A percentile compares a stretch with the other conserved stretches of the same genome.
phyloP scores from a whole-genome alignment of 64 coral and sea anemone species.

The Orbicella faveolata region DNA sequence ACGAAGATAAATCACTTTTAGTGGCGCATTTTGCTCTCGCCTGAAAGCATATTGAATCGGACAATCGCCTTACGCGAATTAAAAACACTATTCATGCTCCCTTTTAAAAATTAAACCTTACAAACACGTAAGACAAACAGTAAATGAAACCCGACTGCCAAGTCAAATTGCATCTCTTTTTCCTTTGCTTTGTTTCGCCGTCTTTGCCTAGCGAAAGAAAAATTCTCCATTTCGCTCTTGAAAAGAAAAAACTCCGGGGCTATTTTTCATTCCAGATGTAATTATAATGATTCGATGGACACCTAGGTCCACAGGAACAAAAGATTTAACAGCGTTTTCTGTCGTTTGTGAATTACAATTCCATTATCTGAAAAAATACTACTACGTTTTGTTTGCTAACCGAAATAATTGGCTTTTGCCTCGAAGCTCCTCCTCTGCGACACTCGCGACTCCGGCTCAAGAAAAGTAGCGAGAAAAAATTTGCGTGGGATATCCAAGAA shows the following conservation, averaged over 20 bases:
- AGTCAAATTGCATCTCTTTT: constrained; percentile 43
- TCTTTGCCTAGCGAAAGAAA: background rate
- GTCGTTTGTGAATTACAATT: constrained; percentile 79
- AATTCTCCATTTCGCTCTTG: background rate
- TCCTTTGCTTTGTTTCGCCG: background rate
- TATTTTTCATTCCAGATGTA: constrained; percentile 64
- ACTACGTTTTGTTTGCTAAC: constrained; percentile 91
- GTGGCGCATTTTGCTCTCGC: background rate
- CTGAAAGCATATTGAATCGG: constrained; percentile 60
- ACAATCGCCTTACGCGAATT: constrained; percentile 74
- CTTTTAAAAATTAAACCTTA: constrained; percentile 98
- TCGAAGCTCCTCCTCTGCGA: constrained; percentile 21
- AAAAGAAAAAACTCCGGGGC: constrained; percentile 19
- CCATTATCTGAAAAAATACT: constrained; percentile 78
- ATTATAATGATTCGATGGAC: constrained; percentile 61
- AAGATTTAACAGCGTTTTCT: constrained; percentile 34
- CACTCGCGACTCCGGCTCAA: background rate
- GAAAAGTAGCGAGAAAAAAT: background rate
- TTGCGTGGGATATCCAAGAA: background rate
- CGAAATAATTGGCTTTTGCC: constrained; percentile 81
- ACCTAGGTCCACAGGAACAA: constrained; percentile 41
- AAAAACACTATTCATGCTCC: constrained; percentile 74
- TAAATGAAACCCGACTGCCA: constrained; percentile 43
- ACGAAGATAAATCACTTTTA: constrained; percentile 43
- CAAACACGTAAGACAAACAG: constrained; percentile 87